A percentile compares a stretch with the other conserved stretches of the same genome.
These are phyloP conservation scores for Orchesella flavescens DNA, from an alignment of 2,888 invertebrate species.

Conservation along the genomic window DNA sequence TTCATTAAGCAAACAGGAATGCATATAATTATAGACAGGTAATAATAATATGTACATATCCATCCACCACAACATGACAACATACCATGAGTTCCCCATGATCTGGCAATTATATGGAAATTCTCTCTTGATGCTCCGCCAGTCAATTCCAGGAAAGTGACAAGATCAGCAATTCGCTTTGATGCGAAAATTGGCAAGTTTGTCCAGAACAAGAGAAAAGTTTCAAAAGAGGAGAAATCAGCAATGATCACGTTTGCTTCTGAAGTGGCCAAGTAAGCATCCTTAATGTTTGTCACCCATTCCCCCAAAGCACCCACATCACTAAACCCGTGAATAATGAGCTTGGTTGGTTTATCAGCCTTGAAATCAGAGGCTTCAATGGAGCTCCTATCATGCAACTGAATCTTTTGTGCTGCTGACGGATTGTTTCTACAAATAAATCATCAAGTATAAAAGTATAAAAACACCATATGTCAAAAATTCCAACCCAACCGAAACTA, in stretches of 20 bases:
- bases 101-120: conserved; percentile 68
- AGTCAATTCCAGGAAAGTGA: conserved; percentile 60
- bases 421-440: conserved; percentile 61
- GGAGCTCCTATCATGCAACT: conserved; percentile 26
- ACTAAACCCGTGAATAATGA: conserved; percentile 69
- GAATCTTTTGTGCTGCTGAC: conserved; percentile 51
- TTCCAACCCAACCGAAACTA: no score
- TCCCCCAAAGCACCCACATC: conserved; percentile 67
- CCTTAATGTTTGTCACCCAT: conserved; percentile 65
- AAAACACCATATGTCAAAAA: no score
- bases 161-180: conserved; percentile 62
- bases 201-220: conserved; percentile 59
- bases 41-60: neutral
- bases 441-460: neutral
- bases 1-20: neutral
- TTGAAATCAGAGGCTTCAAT: conserved; percentile 59
- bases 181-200: conserved; percentile 58
- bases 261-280: conserved; percentile 61
- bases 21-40: neutral
- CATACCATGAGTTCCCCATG: conserved; percentile 63
- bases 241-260: conserved; percentile 69
- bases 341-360: conserved; percentile 62
- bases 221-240: conserved; percentile 65
- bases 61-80: neutral
- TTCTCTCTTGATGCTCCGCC: conserved; percentile 49